Evolutionary conservation across 2,888 invertebrate genomes (phyloP), one percentile per base, ranked within the genome.

Genomic region (Dynastes tityus): DNA sequence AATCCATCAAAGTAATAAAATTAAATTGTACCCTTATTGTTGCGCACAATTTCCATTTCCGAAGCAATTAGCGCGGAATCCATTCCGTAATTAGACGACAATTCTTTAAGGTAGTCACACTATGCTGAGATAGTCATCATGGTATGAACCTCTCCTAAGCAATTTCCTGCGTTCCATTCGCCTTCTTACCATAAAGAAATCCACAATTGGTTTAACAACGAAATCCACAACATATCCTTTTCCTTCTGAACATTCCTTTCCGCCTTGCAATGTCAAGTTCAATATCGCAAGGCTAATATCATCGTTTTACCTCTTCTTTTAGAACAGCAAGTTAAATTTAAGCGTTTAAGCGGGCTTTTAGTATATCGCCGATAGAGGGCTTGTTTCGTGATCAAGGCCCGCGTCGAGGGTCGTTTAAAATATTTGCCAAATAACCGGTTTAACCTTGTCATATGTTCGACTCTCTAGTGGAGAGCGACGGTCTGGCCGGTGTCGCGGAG

Each of bases 391-490:
- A 53, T 53, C 53, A 53, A 53, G 53, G 53, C 53, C 53, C 53
- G 32, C 29, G 68, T 53, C 68, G 68, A 68, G 68, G 68, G 68
- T 45, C 68, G 68, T 49, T 68, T 51, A 51, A 68, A 29, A 53
- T 53, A 22, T 70, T 70, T 70, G 68, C 68, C 68, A 70, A 70
- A 70, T 70, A 70, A 70, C 51, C 68, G 68, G 68, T 70, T 70
- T 70, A 53, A 51, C 68, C 27, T 51, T 70, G 68, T 53, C 68
- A 53, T 29, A 70, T 29, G 51, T 51, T 53, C 53, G n/a, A 6
- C 53, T n/a, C n/a, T n/a, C 13, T 5, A 53, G 53, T 53, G 45
- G 0, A 53, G 16, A 53, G 53, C 53, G 5, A 53, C 16, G 16
- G 13, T n/a, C 53, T n/a, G 16, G 53, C 53, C 45, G 45, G 45